A percentile compares a stretch with the other conserved stretches of the same genome.
Evolutionary conservation across 2,888 invertebrate genomes (phyloP).

Genomic region (Meliscaeva auricollis): DNA sequence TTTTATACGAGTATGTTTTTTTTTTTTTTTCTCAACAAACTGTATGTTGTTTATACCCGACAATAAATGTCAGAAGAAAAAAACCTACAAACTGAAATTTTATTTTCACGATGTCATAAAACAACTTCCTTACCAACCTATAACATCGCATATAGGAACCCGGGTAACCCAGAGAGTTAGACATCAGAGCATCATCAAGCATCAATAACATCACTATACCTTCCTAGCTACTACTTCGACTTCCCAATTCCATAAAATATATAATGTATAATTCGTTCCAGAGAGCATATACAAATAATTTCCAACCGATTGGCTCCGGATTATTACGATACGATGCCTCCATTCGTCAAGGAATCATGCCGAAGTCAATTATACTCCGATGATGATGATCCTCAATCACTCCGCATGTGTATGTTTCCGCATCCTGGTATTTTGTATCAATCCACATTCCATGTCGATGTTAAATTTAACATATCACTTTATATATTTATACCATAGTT

Average conservation of each 20-base stretch:
- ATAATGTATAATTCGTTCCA: conserved; percentile 49
- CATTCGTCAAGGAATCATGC: conserved; percentile 61
- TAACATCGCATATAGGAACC: background rate
- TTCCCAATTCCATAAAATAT: conserved; percentile 29
- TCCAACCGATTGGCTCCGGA: conserved; percentile 58
- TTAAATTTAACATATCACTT: conserved; percentile 15
- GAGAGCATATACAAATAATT: conserved; percentile 33
- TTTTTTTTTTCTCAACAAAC: background rate
- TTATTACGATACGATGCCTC: conserved; percentile 53
- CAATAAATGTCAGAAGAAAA: conserved; percentile 23
- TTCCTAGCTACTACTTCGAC: too few relatives aligned
- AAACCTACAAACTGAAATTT: conserved; percentile 29
- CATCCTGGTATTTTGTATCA: conserved; percentile 11
- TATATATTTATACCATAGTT: background rate
- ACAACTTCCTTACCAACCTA: background rate
- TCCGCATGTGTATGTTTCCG: conserved; percentile 31
- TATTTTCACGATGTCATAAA: conserved; percentile 38
- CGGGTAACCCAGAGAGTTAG: background rate
- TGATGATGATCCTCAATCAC: conserved; percentile 36
- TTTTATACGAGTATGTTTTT: conserved; percentile 14
- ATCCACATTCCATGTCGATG: conserved; percentile 30
- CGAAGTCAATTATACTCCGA: conserved; percentile 63
- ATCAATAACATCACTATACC: conserved; percentile 35
- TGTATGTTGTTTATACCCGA: conserved; percentile 15
- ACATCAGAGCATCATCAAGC: conserved; percentile 28